Conservation (phyloP, 2,888 invertebrate species). For the Octodonta nipae region DNA sequence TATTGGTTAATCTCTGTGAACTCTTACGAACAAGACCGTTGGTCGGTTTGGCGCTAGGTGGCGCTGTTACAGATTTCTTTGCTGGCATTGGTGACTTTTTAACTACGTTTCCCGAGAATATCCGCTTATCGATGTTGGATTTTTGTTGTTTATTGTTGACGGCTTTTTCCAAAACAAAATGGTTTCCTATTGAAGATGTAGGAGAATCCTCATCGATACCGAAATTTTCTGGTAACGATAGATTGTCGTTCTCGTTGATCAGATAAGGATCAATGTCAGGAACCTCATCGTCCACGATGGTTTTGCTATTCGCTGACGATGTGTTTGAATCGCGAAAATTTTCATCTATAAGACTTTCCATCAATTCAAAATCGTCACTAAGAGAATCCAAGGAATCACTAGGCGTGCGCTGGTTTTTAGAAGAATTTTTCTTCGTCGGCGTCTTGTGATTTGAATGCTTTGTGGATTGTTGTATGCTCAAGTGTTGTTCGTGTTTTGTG, state of each 20-base stretch:
- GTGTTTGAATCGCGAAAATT: conserved; percentile 13
- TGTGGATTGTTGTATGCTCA: conserved; percentile 9
- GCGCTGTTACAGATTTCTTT: no score
- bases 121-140: no score
- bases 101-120: no score
- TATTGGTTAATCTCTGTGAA: no score
- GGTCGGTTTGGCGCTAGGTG: no score
- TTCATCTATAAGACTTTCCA: conserved; percentile 31
- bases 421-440: conserved; percentile 9
- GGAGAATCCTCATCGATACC: conserved; percentile 23
- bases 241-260: conserved; percentile 58
- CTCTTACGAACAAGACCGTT: no score
- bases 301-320: not conserved
- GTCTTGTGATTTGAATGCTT: conserved; percentile 11
- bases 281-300: conserved; percentile 20
- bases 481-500: conserved; percentile 16
- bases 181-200: conserved; percentile 21
- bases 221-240: conserved; percentile 40
- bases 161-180: conserved; percentile 23
- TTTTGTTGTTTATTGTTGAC: conserved; percentile 38
- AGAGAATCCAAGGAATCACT: conserved; percentile 27
- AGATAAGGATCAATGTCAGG: conserved; percentile 44
- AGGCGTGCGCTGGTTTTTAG: no score
- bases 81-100: no score
- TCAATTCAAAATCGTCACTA: conserved; percentile 29